Conservation (phyloP, 2,113 vertebrate species). For the Oreamnos americanus region DNA sequence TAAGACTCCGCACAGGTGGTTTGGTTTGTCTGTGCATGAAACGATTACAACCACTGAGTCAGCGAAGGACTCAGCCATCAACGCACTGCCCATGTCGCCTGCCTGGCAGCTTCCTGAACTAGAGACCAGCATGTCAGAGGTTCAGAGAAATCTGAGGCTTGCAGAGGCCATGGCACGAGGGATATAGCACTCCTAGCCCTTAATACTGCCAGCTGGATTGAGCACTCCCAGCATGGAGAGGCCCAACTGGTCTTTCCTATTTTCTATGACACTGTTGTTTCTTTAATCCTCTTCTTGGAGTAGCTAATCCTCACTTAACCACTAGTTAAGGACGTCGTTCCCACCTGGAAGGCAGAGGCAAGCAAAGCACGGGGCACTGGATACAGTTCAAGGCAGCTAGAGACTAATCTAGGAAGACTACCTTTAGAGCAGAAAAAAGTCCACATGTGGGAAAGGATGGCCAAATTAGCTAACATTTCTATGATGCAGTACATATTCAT, state of each 20-base stretch:
- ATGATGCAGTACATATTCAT: background rate
- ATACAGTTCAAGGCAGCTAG: background rate
- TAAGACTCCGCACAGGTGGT: conserved; percentile 12
- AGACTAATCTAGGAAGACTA: background rate
- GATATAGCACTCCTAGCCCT: background rate
- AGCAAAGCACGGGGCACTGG: background rate
- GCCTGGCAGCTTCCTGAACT: background rate
- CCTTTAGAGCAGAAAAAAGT: background rate
- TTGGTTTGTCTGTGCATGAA: conserved; percentile 5
- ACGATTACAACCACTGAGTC: conserved; percentile 12
- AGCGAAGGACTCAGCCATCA: conserved; percentile 10
- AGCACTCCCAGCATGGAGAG: background rate
- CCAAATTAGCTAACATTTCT: background rate
- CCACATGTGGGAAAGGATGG: background rate
- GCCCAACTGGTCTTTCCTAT: background rate
- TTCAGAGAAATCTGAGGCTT: conserved; percentile 20
- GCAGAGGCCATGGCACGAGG: background rate
- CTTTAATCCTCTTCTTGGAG: background rate
- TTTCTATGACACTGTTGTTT: background rate
- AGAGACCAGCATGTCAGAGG: background rate
- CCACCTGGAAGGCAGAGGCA: background rate
- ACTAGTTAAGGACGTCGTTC: background rate
- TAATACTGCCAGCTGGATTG: background rate
- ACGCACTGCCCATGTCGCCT: background rate
- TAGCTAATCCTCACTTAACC: background rate